A percentile compares a stretch with the other conserved stretches of the same genome.
Evolutionary conservation across 2,797 vertebrate species (phyloP).

Genomic region (Otus scops): DNA sequence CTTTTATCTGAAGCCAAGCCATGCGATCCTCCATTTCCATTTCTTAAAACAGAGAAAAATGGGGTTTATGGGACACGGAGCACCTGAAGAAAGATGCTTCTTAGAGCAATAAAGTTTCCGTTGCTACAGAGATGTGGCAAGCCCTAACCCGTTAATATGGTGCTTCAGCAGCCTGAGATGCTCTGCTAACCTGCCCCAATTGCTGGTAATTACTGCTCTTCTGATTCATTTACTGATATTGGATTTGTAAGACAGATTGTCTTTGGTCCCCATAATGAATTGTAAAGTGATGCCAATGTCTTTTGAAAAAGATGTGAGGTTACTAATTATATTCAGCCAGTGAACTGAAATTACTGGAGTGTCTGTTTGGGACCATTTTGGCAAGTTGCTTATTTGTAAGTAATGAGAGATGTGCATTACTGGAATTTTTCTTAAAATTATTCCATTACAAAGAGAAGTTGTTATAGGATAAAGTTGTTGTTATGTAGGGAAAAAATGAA

Average conservation of each 20-base stretch:
- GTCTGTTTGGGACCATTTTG: neutral
- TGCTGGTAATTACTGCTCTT: neutral
- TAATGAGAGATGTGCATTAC: neutral
- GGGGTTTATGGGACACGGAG: accelerated
- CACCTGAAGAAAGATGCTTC: neutral
- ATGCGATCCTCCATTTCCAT: accelerated
- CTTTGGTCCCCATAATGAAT: neutral
- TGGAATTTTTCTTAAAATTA: neutral
- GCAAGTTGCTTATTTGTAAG: neutral
- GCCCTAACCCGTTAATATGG: accelerated
- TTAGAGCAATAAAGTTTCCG: accelerated
- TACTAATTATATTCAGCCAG: neutral
- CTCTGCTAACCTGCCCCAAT: neutral
- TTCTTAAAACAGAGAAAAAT: neutral
- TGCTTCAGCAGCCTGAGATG: neutral
- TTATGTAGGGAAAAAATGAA: neutral
- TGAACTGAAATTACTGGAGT: neutral
- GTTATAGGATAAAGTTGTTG: neutral
- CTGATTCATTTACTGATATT: neutral
- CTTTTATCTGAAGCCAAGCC: neutral
- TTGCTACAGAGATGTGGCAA: neutral
- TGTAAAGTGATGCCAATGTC: neutral
- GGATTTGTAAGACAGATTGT: neutral
- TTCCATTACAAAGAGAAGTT: neutral
- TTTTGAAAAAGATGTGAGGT: neutral